These are phyloP conservation scores for Hormaphis cornu DNA, from an alignment of 1,140 invertebrate genomes.

Conservation along the genomic window DNA sequence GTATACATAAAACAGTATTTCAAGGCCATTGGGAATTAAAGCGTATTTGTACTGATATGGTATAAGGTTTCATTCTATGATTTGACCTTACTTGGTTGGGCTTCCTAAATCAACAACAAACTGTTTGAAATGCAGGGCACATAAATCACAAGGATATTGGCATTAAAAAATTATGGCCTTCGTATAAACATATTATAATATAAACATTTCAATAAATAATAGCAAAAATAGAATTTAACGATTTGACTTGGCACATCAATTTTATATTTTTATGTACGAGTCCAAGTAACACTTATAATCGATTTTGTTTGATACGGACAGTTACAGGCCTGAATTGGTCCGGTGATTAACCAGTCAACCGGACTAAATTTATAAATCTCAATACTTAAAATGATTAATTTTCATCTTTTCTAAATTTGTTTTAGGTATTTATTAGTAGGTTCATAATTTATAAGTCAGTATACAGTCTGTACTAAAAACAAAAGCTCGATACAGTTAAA, in stretches of 20 bases:
- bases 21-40: conserved; percentile 12
- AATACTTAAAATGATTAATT: no score
- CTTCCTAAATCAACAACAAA: conserved; percentile 22
- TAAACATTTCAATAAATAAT: background rate
- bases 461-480: no score
- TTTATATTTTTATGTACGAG: background rate
- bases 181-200: background rate
- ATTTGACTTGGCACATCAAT: background rate
- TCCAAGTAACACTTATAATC: no score
- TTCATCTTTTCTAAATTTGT: no score
- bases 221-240: conserved; percentile 20
- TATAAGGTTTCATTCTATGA: conserved; percentile 19
- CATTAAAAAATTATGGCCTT: conserved; percentile 10
- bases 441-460: no score
- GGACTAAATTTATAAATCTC: no score
- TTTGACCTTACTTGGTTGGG: conserved; percentile 16
- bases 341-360: no score
- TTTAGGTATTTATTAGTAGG: no score
- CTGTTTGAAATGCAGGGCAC: conserved; percentile 8
- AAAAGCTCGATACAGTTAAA: no score
- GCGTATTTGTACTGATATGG: background rate
- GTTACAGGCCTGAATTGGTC: no score
- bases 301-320: no score
- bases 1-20: background rate
- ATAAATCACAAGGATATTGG: conserved; percentile 17